Percentiles rank a stretch among this genome's conserved stretches.
phyloP scores from a whole-genome alignment of 2,888 invertebrate species.

The Anthrax anthrax region DNA sequence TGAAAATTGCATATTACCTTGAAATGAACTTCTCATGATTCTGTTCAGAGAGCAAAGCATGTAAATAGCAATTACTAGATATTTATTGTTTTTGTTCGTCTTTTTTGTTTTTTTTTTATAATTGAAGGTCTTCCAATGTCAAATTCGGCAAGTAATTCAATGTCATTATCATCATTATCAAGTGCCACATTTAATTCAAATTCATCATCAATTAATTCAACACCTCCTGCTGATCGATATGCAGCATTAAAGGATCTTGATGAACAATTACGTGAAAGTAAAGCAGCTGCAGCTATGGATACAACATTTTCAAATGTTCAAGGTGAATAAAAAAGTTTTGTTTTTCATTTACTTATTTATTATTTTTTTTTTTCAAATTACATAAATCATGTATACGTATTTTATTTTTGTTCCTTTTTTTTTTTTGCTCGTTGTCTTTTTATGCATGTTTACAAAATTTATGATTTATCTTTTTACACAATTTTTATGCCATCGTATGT shows the following conservation, averaged over 20 bases:
- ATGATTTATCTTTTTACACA: too few species aligned
- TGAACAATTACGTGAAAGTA: slow-evolving; percentile 45
- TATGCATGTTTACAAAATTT: too few species aligned
- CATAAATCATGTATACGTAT: too few species aligned
- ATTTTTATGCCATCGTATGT: too few species aligned
- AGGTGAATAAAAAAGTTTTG: background rate
- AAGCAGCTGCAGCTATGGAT: slow-evolving; percentile 23
- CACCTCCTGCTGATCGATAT: slow-evolving; percentile 68
- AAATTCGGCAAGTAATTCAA: slow-evolving; percentile 16
- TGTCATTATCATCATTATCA: slow-evolving; percentile 11
- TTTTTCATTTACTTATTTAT: background rate
- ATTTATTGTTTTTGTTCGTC: background rate
- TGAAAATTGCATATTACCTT: too few species aligned
- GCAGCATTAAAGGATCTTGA: slow-evolving; percentile 92
- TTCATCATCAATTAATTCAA: slow-evolving; percentile 16
- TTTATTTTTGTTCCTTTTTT: background rate
- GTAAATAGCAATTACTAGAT: too few species aligned
- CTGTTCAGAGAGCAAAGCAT: too few species aligned
- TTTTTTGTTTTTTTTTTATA: background rate
- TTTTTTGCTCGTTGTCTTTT: too few species aligned
- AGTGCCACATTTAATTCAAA: slow-evolving; percentile 19
- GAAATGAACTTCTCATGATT: too few species aligned
- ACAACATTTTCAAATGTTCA: slow-evolving; percentile 3
- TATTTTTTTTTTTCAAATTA: background rate
- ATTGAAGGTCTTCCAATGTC: slow-evolving; percentile 26